These are phyloP conservation scores for Ladona fulva DNA, from an alignment of 1,140 invertebrate species.

Conservation along the genomic window DNA sequence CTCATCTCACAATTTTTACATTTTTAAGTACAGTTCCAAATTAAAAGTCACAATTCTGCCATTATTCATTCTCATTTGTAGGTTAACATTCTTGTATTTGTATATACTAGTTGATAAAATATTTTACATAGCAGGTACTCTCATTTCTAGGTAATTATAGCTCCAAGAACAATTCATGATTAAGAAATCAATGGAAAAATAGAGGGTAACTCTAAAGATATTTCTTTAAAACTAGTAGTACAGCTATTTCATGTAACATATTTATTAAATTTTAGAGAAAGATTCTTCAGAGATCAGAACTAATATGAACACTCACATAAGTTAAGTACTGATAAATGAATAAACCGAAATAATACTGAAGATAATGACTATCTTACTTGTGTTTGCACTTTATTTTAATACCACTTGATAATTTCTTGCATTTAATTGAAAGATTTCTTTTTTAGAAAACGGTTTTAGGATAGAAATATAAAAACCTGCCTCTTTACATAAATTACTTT, in stretches of 20 bases:
- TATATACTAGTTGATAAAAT: background rate
- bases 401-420: too few relatives aligned
- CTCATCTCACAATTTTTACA: constrained; percentile 2
- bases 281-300: too few relatives aligned
- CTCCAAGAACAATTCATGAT: background rate
- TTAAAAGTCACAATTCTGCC: background rate
- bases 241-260: too few relatives aligned
- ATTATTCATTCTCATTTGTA: background rate
- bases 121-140: background rate
- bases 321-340: background rate
- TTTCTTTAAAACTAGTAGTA: too few relatives aligned
- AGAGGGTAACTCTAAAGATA: too few relatives aligned
- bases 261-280: too few relatives aligned
- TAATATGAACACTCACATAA: too few relatives aligned
- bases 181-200: too few relatives aligned
- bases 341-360: background rate
- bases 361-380: background rate
- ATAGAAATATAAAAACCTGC: too few relatives aligned
- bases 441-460: too few relatives aligned
- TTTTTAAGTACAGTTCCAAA: background rate
- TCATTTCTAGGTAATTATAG: background rate
- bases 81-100: background rate
- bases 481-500: too few relatives aligned
- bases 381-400: background rate
- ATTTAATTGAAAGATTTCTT: too few relatives aligned